Evolutionary conservation across 2,888 invertebrate genomes (phyloP), one percentile per base, ranked within the genome.

Genomic region (Boloria selene): DNA sequence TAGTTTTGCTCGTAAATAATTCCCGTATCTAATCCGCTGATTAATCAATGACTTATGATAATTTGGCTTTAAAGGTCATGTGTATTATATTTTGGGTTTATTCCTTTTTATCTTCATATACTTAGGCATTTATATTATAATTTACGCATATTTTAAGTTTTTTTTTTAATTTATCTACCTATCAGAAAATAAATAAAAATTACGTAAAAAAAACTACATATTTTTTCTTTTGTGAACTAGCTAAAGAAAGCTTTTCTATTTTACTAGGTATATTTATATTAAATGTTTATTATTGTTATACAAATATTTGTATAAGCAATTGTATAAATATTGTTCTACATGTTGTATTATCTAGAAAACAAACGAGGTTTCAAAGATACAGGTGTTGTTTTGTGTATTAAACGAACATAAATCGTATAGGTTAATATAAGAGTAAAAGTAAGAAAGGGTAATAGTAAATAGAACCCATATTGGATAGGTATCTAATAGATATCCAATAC

Each of bases 1-100:
- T 85, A 76, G 86, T 84, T 85, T 87, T 82, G 87, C 84, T 90
- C 92, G 87, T 92, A 91, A 92, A 92, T 91, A 90, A 86, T 84
- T 74, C 78, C 81, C 83, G 82, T 85, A 89, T 90, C 90, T 90
- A 90, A 90, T 91, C 90, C 88, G 81, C 88, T 90, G 91, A 91
- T 90, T 90, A 90, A 90, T 87, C 88, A 89, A 87, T 81, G 79
- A 74, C 75, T 59, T 74, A 78, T 78, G 79, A 79, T 81, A 79
- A 84, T 79, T 78, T 75, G 77, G 78, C 77, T 80, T 67, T 58
- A 56, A 16, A 65, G 17, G 38, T 54, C 3, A 49, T 47, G 16
- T 6, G 47, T 62, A 45, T 53, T 54, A 47, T 16, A 26, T 58
- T 7, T 5, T 50, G 44, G 13, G 44, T 45, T 55, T 53, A 22